Base-by-base conservation (phyloP, 1,140 invertebrate species). In the Cepaea nemoralis region DNA sequence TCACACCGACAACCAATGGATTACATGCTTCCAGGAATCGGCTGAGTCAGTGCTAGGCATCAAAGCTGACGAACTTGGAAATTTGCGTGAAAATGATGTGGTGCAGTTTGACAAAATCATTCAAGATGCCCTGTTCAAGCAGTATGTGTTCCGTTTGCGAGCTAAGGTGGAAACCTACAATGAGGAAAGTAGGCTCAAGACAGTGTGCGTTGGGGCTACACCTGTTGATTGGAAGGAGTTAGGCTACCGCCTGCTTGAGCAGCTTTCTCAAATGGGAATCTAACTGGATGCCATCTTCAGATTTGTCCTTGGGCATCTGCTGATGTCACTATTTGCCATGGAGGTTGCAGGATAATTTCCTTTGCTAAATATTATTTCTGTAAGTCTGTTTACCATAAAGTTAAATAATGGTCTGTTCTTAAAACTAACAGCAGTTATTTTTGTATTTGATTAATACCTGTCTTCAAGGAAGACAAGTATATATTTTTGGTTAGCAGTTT, bases 81-180 rank as follows among this genome's bases (percentile, higher is more conserved):
- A 86, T 31, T 76, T 92, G 71, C 88, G 86, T 77, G 87, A 89
- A 16, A 78, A 91, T 87, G 86, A 91, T 90, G 88, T 91, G 78
- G 86, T 87, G 10, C 87, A 82, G 31, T 93, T 93, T 88, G 90
- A 93, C 78, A 88, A 94, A 59, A 92, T 96, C 75, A 94, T 98
- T 80, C 93, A 94, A 31, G 93, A 94, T 22, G 93, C 95, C 10
- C 93, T 94, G 83, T 98, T 98, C 89, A 95, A 95, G 87, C 93
- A 94, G 0, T 97, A 94, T 85, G 92, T 95, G 19, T 96, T 98
- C 87, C 96, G 95, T 89, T 92, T 98, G 66, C 92, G 96, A 82
- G 94, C 95, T 27, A 98, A 97, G 91, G 94, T 96, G 89, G 98
- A 99, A 91, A 95, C 94, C 27, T 99, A 95, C 87, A 98, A 96